Conservation (phyloP, 2,888 invertebrate genomes). For the Athetis lepigone region DNA sequence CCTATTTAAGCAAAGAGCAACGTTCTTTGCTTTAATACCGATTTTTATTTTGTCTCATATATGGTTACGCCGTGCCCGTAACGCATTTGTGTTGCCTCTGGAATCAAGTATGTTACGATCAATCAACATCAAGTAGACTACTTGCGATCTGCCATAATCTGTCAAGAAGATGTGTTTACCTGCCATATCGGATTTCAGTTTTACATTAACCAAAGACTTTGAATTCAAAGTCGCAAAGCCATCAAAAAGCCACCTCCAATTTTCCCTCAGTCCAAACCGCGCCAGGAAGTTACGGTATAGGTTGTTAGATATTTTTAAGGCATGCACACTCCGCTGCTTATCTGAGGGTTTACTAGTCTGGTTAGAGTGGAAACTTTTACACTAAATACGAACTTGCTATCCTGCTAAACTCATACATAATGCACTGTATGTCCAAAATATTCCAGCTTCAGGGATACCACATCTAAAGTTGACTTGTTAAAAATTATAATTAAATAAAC, state of each 20-base stretch:
- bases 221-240: neutral
- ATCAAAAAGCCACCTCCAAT: constrained; percentile 33
- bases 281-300: constrained; percentile 58
- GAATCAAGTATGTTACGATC: too few relatives aligned
- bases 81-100: too few relatives aligned
- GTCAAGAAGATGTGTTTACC: too few relatives aligned
- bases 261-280: constrained; percentile 20
- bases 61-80: too few relatives aligned
- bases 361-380: constrained; percentile 54
- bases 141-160: too few relatives aligned
- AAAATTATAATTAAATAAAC: too few relatives aligned
- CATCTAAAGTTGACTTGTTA: constrained; percentile 23
- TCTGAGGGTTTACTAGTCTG: constrained; percentile 59
- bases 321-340: constrained; percentile 64
- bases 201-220: too few relatives aligned
- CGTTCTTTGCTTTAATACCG: too few relatives aligned
- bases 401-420: constrained; percentile 38
- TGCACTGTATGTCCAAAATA: constrained; percentile 30
- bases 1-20: too few relatives aligned
- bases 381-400: constrained; percentile 38
- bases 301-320: constrained; percentile 69
- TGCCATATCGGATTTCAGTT: too few relatives aligned
- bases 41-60: too few relatives aligned
- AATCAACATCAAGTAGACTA: too few relatives aligned
- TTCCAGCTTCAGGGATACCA: constrained; percentile 35